A percentile compares a stretch with the other conserved stretches of the same genome.
phyloP scores from a whole-genome alignment of 1,140 invertebrate genomes.

The Asobara japonica region DNA sequence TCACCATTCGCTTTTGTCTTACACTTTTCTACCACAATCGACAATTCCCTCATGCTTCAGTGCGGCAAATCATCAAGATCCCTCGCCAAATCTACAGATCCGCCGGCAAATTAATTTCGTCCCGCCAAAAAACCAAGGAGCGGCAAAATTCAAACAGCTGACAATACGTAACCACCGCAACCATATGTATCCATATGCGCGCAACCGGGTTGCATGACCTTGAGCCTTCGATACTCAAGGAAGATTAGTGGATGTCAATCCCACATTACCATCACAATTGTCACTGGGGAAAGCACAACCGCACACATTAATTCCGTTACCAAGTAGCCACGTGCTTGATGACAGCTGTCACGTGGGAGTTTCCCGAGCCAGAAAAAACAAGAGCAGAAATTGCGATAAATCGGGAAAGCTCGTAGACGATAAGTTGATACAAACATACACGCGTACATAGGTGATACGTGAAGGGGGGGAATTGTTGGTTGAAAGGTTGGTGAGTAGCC shows the following conservation, averaged over 20 bases:
- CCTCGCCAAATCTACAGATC: no score
- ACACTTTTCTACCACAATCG: no score
- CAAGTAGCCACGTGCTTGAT: not conserved
- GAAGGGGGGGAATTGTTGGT: conserved; percentile 52
- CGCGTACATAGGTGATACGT: not conserved
- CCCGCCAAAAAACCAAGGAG: not conserved
- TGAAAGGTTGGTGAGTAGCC: conserved; percentile 39
- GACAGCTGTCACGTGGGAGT: not conserved
- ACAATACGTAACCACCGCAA: not conserved
- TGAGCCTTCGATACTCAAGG: not conserved
- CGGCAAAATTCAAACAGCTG: not conserved
- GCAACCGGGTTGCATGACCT: not conserved
- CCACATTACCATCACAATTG: not conserved
- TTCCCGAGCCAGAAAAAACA: no score
- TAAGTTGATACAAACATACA: conserved; percentile 6
- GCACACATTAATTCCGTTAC: not conserved
- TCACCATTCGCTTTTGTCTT: no score
- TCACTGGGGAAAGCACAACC: conserved; percentile 4
- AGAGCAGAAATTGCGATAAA: not conserved
- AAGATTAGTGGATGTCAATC: not conserved
- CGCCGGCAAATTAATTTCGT: no score
- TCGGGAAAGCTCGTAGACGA: not conserved
- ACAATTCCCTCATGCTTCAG: no score
- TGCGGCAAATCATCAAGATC: no score
- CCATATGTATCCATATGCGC: not conserved